These are phyloP conservation scores for Falco novaeseelandiae DNA, from an alignment of 2,797 vertebrate genomes.

Conservation along the genomic window DNA sequence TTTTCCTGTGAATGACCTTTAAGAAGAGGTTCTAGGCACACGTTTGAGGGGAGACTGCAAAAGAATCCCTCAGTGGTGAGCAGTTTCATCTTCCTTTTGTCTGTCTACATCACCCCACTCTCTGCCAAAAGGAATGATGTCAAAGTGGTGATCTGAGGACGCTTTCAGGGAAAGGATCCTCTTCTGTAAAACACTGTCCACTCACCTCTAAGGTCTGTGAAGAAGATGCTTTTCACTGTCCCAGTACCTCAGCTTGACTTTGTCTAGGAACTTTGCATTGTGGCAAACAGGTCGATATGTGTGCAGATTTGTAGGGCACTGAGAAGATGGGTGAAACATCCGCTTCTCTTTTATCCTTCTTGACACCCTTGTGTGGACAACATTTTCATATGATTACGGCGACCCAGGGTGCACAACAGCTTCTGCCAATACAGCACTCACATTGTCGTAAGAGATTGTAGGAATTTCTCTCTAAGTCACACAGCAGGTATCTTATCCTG, in stretches of 20 bases:
- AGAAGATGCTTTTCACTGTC: background rate
- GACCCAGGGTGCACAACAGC: background rate
- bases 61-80: background rate
- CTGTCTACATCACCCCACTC: background rate
- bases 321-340: background rate
- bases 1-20: conserved; percentile 39
- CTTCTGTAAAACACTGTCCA: background rate
- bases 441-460: accelerated
- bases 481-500: background rate
- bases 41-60: background rate
- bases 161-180: background rate
- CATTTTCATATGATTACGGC: background rate
- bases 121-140: background rate
- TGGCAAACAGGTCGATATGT: too few relatives aligned
- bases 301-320: background rate
- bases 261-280: background rate
- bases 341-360: background rate
- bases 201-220: background rate
- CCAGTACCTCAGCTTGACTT: background rate
- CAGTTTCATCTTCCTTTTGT: background rate
- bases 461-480: background rate
- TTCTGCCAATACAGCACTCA: background rate
- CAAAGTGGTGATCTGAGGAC: background rate
- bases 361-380: background rate
- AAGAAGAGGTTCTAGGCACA: background rate